These are phyloP conservation scores for Eilema griseolum DNA, from an alignment of 2,888 invertebrate genomes.

Conservation along the genomic window DNA sequence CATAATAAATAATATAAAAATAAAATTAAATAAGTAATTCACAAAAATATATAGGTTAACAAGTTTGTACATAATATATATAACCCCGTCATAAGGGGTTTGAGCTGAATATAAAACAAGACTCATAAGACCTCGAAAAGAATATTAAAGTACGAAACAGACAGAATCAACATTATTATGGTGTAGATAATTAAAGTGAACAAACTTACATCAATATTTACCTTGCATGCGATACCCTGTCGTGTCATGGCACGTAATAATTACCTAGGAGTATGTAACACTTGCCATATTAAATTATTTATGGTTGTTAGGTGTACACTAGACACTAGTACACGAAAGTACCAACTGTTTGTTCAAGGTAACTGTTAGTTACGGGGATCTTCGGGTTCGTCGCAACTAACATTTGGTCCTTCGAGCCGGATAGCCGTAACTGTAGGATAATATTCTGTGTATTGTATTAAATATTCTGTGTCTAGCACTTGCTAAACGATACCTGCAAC, in stretches of 20 bases:
- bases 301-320: constrained; percentile 19
- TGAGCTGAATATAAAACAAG: too few relatives aligned
- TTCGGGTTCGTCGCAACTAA: too few relatives aligned
- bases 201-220: constrained; percentile 3
- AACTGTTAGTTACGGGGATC: constrained; percentile 20
- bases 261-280: not conserved
- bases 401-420: too few relatives aligned
- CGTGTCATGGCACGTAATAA: not conserved
- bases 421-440: too few relatives aligned
- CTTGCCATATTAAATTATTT: constrained; percentile 33
- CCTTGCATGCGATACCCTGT: not conserved
- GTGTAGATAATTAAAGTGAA: not conserved
- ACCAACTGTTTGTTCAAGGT: constrained; percentile 40
- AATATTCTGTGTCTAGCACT: too few relatives aligned
- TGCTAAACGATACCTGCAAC: not conserved
- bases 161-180: not conserved
- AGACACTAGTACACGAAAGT: constrained; percentile 8
- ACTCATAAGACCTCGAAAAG: too few relatives aligned
- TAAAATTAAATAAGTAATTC: too few relatives aligned
- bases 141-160: too few relatives aligned
- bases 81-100: not conserved
- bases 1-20: too few relatives aligned
- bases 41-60: too few relatives aligned
- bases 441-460: too few relatives aligned
- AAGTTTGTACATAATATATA: too few relatives aligned